Percentiles rank a stretch among this genome's conserved stretches.
Evolutionary conservation across 1,140 invertebrate genomes (phyloP).

Genomic region (Drosophila novamexicana): DNA sequence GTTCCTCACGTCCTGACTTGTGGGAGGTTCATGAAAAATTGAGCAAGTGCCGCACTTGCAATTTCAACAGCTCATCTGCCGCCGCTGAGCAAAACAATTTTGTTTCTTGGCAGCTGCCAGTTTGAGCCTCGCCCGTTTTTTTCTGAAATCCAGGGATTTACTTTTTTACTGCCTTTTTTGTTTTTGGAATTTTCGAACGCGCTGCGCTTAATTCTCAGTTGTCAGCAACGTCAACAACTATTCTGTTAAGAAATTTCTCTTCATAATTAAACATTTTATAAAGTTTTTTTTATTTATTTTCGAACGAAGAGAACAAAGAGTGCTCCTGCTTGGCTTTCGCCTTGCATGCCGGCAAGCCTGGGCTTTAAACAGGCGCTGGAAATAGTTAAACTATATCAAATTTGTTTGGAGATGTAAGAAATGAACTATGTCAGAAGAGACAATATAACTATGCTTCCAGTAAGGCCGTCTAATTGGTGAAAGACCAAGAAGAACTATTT

Average conservation of each 20-base stretch:
- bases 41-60: conserved; percentile 81
- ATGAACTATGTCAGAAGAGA: too few relatives aligned
- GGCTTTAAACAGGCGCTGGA: too few relatives aligned
- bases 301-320: too few relatives aligned
- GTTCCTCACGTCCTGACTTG: conserved; percentile 36
- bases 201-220: conserved; percentile 51
- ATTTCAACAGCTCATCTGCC: conserved; percentile 80
- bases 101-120: conserved; percentile 50
- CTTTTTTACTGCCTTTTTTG: conserved; percentile 8
- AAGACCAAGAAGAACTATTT: too few relatives aligned
- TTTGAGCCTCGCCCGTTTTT: not conserved
- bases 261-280: not conserved
- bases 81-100: conserved; percentile 73
- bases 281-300: not conserved
- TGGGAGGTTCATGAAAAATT: conserved; percentile 82
- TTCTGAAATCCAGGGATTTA: conserved; percentile 7
- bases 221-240: not conserved
- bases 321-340: too few relatives aligned
- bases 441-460: too few relatives aligned
- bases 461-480: too few relatives aligned
- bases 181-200: conserved; percentile 12
- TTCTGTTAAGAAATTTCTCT: too few relatives aligned
- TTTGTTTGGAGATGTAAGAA: too few relatives aligned
- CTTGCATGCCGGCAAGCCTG: too few relatives aligned
- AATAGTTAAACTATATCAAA: too few relatives aligned